These are phyloP conservation scores for Drosophila rellima DNA, from an alignment of 2,888 invertebrate genomes.

Conservation along the genomic window DNA sequence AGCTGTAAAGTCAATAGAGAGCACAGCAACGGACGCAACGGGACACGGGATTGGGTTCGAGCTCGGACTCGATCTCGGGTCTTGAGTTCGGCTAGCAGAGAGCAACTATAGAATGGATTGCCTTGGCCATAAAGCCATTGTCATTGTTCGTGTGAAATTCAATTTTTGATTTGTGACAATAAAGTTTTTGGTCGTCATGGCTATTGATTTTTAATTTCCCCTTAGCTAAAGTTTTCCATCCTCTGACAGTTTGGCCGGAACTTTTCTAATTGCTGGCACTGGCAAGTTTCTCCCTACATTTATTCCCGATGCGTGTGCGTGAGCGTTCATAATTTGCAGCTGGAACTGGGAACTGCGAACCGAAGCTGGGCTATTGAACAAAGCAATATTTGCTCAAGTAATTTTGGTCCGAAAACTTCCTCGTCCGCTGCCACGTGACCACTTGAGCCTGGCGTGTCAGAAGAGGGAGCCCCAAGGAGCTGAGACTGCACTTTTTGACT, in stretches of 20 bases:
- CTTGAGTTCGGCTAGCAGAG: neutral
- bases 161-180: conserved; percentile 67
- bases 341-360: conserved; percentile 7
- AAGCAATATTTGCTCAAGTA: conserved; percentile 75
- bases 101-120: conserved; percentile 39
- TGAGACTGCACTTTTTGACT: conserved; percentile 54
- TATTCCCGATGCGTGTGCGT: conserved; percentile 27
- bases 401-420: conserved; percentile 63
- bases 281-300: conserved; percentile 39
- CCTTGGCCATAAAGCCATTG: conserved; percentile 6
- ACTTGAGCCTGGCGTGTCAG: conserved; percentile 41
- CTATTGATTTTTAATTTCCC: conserved; percentile 70
- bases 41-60: neutral
- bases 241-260: conserved; percentile 70
- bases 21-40: neutral
- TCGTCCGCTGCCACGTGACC: conserved; percentile 56
- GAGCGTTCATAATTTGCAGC: conserved; percentile 68
- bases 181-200: conserved; percentile 52
- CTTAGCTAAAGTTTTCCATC: conserved; percentile 45
- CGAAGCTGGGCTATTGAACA: conserved; percentile 60
- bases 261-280: conserved; percentile 75
- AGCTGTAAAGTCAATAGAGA: conserved; percentile 67
- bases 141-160: conserved; percentile 64
- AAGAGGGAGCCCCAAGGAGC: conserved; percentile 33
- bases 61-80: neutral